Evolutionary conservation across 2,797 vertebrate species (phyloP).

Genomic region (Syngnathus acus): DNA sequence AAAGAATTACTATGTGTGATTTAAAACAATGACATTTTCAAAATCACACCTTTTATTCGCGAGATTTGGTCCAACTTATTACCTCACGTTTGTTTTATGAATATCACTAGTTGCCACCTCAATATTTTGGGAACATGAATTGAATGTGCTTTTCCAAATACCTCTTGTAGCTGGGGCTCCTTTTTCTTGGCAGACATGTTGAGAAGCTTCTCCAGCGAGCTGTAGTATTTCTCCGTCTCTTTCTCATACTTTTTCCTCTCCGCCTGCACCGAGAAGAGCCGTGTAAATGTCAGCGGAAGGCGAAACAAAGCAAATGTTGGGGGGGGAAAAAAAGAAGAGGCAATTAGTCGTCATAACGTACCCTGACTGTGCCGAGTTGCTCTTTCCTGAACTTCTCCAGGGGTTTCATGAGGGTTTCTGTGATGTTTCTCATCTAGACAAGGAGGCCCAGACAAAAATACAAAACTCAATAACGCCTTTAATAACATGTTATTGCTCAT

Average conservation of each 20-base stretch:
- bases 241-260: constrained; percentile 97
- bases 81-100: not conserved
- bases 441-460: constrained; percentile 17
- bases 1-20: not conserved
- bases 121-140: not conserved
- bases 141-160: constrained; percentile 48
- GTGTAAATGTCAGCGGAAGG: not conserved
- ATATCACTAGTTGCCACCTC: not conserved
- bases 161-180: constrained; percentile 92
- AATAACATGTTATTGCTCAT: no score
- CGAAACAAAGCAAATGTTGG: not conserved
- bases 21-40: not conserved
- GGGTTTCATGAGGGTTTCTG: constrained; percentile 95
- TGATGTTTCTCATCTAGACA: constrained; percentile 88
- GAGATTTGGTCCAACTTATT: not conserved
- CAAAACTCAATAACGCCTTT: no score
- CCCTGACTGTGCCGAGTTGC: constrained; percentile 89
- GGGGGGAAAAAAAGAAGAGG: not conserved
- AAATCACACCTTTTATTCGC: not conserved
- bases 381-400: constrained; percentile 97
- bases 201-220: constrained; percentile 90
- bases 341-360: constrained; percentile 53
- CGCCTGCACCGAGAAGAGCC: constrained; percentile 62
- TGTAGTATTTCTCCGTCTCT: constrained; percentile 97
- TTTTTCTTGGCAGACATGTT: constrained; percentile 98